Evolutionary conservation across 2,797 vertebrate genomes (phyloP), one percentile per base, ranked within the genome.

Genomic region (Limosa lapponica): DNA sequence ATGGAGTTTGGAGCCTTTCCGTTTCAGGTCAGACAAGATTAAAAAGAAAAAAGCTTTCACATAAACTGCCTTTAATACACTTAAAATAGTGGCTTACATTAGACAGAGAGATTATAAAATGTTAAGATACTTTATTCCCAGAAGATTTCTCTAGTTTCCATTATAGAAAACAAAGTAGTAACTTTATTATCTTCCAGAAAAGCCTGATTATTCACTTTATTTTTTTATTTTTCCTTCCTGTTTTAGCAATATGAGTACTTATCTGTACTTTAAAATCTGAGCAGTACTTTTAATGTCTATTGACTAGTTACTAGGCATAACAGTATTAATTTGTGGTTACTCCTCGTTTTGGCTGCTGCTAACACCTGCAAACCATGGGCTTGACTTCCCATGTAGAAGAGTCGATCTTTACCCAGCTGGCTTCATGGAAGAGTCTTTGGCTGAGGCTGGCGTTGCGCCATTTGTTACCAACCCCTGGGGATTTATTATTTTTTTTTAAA

Each of bases 1-100:
- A 74, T 89, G 81, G 83, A 92, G 51, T 95, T 90, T 80, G 39
- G 70, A 91, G 59, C n/a, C 49, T 94, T 91, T 96, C 59, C 52
- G 71, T 96, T 97, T 93, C 78, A 88, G 88, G 91, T 96, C 95
- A 97, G 94, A 96, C 66, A 74, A 93, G 95, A 96, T 97, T 96
- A 95, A 92, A 97, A 93, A 91, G 78, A 80, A 80, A 89, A 90
- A 93, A 86, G 58, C 94, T 97, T 96, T 95, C 70, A 59, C 46
- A 49, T 91, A 86, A 93, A 62, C 92, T 88, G 75, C 54, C 59
- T 95, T 97, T 95, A 96, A 88, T 94, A 77, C 14, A 61, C 75
- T 87, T 96, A 82, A 70, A 86, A 78, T 89, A 92, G 72, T 52
- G 80, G 58, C 65, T 97, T 66, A 58, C 82, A 67, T 93, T 95